phyloP scores from a whole-genome alignment of 2,797 vertebrate genomes.

The Girardinus metallicus region DNA sequence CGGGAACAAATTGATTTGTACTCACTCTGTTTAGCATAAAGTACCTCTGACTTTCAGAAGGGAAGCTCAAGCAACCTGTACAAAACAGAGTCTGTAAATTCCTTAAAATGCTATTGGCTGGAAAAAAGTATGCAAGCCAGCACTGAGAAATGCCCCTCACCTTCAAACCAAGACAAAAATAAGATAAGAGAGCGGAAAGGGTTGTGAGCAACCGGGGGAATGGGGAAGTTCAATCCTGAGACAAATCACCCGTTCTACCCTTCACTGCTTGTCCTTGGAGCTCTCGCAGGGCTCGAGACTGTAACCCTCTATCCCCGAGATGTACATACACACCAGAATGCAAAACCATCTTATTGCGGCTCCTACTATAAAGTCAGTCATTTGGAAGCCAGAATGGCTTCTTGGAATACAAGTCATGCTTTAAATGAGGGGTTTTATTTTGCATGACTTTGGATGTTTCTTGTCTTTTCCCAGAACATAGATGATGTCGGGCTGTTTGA shows the following conservation, averaged over 20 bases:
- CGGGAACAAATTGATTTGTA: neutral
- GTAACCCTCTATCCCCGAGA: conserved; percentile 64
- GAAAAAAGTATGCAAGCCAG: conserved; percentile 46
- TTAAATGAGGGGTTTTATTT: conserved; percentile 40
- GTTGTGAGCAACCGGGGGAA: conserved; percentile 54
- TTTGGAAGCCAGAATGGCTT: conserved; percentile 44
- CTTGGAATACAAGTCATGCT: conserved; percentile 40
- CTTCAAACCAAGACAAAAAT: conserved; percentile 68
- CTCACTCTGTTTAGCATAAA: neutral
- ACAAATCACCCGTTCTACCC: conserved; percentile 77
- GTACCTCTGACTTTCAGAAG: conserved; percentile 8
- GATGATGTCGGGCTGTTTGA: neutral
- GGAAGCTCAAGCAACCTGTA: neutral
- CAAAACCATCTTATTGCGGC: conserved; percentile 47
- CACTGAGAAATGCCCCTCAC: conserved; percentile 64
- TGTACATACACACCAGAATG: conserved; percentile 36
- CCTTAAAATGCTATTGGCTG: conserved; percentile 33
- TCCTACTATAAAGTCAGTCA: conserved; percentile 46
- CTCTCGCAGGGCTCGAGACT: conserved; percentile 51
- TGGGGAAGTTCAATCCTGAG: conserved; percentile 67
- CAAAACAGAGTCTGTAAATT: conserved; percentile 17
- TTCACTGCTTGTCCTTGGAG: conserved; percentile 77
- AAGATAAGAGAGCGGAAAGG: conserved; percentile 45
- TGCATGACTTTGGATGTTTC: conserved; percentile 7
- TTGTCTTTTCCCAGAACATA: conserved; percentile 12